Percentiles rank a stretch among this genome's conserved stretches.
Conservation (phyloP, 2,797 vertebrate genomes). For the Sebastes cheni region DNA sequence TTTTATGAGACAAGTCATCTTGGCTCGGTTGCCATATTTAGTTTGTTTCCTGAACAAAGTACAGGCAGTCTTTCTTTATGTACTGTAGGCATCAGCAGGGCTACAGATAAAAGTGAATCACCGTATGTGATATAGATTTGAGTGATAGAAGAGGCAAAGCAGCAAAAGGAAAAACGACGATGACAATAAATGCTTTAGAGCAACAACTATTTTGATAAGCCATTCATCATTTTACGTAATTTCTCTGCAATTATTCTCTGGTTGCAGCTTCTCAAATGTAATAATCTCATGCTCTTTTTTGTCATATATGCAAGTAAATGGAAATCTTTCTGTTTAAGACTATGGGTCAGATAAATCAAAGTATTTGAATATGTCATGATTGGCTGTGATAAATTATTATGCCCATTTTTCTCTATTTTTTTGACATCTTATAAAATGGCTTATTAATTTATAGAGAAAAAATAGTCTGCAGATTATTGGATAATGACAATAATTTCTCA, state of each 20-base stretch:
- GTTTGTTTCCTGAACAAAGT: constrained; percentile 13
- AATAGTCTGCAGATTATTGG: too few relatives aligned
- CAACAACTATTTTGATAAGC: neutral
- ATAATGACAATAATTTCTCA: too few relatives aligned
- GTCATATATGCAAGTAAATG: neutral
- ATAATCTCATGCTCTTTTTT: neutral
- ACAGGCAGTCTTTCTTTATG: neutral
- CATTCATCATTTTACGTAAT: neutral
- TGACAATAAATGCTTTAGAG: neutral
- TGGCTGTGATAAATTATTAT: too few relatives aligned
- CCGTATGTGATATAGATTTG: neutral
- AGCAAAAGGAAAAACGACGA: neutral
- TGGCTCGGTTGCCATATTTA: neutral
- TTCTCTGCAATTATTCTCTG: neutral
- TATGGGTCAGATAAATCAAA: too few relatives aligned
- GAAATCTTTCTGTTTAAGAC: too few relatives aligned
- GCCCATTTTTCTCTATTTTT: too few relatives aligned
- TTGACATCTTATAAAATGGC: too few relatives aligned
- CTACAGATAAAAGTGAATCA: neutral
- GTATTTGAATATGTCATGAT: too few relatives aligned
- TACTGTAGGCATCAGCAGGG: neutral
- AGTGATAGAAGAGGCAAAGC: neutral
- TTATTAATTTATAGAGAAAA: too few relatives aligned
- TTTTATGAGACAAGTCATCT: constrained; percentile 48
- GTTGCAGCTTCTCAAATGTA: neutral